phyloP scores from a whole-genome alignment of 2,797 vertebrate genomes.

The Bucorvus abyssinicus region DNA sequence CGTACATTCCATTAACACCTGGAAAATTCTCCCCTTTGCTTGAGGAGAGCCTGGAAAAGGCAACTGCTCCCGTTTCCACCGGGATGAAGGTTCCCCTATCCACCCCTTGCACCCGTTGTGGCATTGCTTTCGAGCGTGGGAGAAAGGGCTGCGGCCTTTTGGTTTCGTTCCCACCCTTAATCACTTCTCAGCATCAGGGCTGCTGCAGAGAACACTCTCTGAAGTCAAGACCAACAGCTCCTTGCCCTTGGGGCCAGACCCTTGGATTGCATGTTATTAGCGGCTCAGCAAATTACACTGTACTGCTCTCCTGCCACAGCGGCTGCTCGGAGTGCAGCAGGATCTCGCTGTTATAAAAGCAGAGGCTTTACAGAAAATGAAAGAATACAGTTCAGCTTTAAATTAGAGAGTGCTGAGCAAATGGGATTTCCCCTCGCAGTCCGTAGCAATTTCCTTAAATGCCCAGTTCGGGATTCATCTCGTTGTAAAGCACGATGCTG shows the following conservation, averaged over 20 bases:
- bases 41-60: background rate
- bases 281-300: constrained; percentile 35
- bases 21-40: background rate
- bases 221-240: constrained; percentile 23
- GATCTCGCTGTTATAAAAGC: background rate
- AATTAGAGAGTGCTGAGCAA: constrained; percentile 41
- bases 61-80: background rate
- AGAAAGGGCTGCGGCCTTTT: background rate
- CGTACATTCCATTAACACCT: background rate
- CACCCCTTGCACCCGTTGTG: accelerated
- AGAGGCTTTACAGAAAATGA: background rate
- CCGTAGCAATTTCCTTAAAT: constrained; percentile 35
- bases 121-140: background rate
- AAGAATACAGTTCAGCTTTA: background rate
- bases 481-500: constrained; percentile 33
- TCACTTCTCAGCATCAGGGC: background rate
- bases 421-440: constrained; percentile 1
- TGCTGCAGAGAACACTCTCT: background rate
- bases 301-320: background rate
- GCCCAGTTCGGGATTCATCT: constrained; percentile 55
- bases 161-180: background rate
- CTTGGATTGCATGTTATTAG: background rate
- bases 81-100: background rate
- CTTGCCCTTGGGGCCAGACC: constrained; percentile 15
- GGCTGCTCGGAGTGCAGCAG: background rate